phyloP scores from a whole-genome alignment of 1,140 invertebrate species.

The Heliconius nattereri region DNA sequence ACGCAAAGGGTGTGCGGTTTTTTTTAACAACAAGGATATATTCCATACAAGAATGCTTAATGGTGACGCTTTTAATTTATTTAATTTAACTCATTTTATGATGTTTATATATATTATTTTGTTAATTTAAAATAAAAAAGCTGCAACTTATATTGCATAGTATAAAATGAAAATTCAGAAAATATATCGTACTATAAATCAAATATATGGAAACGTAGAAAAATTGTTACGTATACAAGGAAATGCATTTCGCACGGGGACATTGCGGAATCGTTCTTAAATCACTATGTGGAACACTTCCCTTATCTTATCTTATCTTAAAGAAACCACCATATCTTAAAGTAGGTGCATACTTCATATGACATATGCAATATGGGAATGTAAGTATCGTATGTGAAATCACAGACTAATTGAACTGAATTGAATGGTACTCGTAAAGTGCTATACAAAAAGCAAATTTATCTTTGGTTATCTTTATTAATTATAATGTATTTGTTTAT shows the following conservation, averaged over 20 bases:
- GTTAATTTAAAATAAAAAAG: too few relatives aligned
- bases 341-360: constrained; percentile 16
- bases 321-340: constrained; percentile 9
- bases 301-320: constrained; percentile 35
- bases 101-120: too few relatives aligned
- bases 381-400: background rate
- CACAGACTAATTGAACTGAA: background rate
- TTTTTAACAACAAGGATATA: background rate
- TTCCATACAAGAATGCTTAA: background rate
- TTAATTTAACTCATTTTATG: background rate
- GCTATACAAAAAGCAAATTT: background rate
- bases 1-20: constrained; percentile 56
- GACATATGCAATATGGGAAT: constrained; percentile 17
- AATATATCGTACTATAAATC: background rate
- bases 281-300: constrained; percentile 45
- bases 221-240: constrained; percentile 6
- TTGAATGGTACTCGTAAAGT: background rate
- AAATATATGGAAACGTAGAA: background rate
- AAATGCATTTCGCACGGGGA: background rate
- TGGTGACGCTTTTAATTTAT: background rate
- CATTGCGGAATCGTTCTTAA: constrained; percentile 32
- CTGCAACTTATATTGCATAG: too few relatives aligned
- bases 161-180: too few relatives aligned
- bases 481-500: background rate
- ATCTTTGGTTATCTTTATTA: background rate